A percentile compares a stretch with the other conserved stretches of the same genome.
These are phyloP conservation scores for Trilocha varians DNA, from an alignment of 2,888 invertebrate species.

Conservation along the genomic window DNA sequence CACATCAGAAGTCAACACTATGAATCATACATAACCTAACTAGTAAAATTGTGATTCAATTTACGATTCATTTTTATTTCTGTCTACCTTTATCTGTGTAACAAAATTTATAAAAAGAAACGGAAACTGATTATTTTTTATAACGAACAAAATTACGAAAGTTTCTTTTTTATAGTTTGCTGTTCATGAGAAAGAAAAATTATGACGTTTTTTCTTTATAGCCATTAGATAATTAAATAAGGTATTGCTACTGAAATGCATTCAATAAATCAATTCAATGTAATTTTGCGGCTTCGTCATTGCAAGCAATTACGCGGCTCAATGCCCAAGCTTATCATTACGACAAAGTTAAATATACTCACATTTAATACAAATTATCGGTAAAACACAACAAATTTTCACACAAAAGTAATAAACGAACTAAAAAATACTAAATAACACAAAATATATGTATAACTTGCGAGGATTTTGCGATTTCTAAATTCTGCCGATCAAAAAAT, in stretches of 20 bases:
- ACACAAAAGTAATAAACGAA: not conserved
- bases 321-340: slow-evolving; percentile 21
- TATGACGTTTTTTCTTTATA: too few species aligned
- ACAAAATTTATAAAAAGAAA: too few species aligned
- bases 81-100: too few species aligned
- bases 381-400: not conserved
- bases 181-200: too few species aligned
- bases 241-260: too few species aligned
- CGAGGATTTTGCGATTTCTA: slow-evolving; percentile 27
- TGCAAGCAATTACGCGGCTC: slow-evolving; percentile 13
- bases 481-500: slow-evolving; percentile 53
- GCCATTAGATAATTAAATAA: too few species aligned
- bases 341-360: slow-evolving; percentile 19
- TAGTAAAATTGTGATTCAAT: not conserved
- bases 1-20: not conserved
- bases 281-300: slow-evolving; percentile 48
- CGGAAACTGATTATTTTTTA: too few species aligned
- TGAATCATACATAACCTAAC: not conserved
- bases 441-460: slow-evolving; percentile 21
- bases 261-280: not conserved
- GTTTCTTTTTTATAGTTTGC: too few species aligned
- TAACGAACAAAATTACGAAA: too few species aligned
- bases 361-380: slow-evolving; percentile 19
- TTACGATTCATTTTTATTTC: too few species aligned
- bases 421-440: slow-evolving; percentile 18